These are phyloP conservation scores for Silurus aristotelis DNA, from an alignment of 2,797 vertebrate genomes.

Conservation along the genomic window DNA sequence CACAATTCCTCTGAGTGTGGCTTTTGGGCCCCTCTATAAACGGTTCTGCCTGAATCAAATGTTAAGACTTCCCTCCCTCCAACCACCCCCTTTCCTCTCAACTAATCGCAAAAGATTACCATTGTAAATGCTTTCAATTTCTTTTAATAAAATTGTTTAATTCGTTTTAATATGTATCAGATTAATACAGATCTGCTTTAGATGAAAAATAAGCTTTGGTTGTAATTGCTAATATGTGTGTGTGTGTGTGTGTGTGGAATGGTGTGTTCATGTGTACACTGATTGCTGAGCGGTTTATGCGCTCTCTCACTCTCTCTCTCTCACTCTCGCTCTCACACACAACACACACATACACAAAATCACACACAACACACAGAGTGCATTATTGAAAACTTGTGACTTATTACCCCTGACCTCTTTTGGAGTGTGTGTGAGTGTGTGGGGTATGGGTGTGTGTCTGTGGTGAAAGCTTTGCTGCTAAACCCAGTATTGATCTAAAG, in stretches of 20 bases:
- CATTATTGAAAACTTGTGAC: conserved; percentile 56
- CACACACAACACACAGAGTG: neutral
- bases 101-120: conserved; percentile 58
- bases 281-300: neutral
- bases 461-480: conserved; percentile 26
- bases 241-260: neutral
- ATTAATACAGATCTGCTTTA: conserved; percentile 43
- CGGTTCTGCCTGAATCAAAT: conserved; percentile 56
- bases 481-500: conserved; percentile 69
- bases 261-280: neutral
- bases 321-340: neutral
- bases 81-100: conserved; percentile 5
- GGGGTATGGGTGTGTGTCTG: neutral
- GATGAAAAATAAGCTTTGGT: conserved; percentile 39
- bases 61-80: conserved; percentile 50
- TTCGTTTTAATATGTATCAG: conserved; percentile 54
- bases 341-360: neutral
- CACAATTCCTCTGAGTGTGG: conserved; percentile 59
- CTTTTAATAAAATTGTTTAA: conserved; percentile 49
- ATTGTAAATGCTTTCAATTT: conserved; percentile 52
- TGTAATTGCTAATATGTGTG: conserved; percentile 37
- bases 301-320: neutral
- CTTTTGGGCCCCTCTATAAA: conserved; percentile 39
- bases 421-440: conserved; percentile 1
- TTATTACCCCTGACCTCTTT: conserved; percentile 65